phyloP scores from a whole-genome alignment of 2,113 vertebrate genomes.

The Hirundichthys speculiger region DNA sequence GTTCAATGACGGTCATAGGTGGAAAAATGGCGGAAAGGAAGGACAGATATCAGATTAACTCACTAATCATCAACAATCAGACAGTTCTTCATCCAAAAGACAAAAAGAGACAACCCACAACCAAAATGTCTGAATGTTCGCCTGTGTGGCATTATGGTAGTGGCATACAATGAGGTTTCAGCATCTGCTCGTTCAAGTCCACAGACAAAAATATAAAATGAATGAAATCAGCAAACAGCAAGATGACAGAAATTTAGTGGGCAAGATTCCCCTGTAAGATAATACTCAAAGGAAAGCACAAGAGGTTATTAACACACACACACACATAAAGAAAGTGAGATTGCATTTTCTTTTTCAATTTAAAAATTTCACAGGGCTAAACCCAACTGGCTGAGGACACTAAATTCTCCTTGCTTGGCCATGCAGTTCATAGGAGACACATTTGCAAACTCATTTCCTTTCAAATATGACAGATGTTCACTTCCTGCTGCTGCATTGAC shows the following conservation, averaged over 20 bases:
- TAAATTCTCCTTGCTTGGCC: conserved; percentile 18
- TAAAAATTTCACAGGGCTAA: conserved; percentile 14
- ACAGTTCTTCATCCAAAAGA: conserved; percentile 19
- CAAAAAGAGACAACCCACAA: neutral
- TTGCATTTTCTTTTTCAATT: conserved; percentile 25
- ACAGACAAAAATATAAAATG: neutral
- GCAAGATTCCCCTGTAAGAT: neutral
- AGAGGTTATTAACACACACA: conserved; percentile 19
- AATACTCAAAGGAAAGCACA: neutral
- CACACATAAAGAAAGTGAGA: conserved; percentile 10
- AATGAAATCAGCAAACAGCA: conserved; percentile 1
- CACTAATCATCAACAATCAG: conserved; percentile 8
- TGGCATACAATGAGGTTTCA: too few species aligned
- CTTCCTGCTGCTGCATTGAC: conserved; percentile 59
- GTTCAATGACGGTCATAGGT: conserved; percentile 61
- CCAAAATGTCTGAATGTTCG: conserved; percentile 2
- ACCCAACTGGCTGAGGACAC: conserved; percentile 28
- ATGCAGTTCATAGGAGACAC: conserved; percentile 47
- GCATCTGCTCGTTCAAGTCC: neutral
- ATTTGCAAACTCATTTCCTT: conserved; percentile 61
- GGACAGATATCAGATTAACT: conserved; percentile 43
- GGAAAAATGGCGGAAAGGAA: conserved; percentile 6
- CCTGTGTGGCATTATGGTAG: neutral
- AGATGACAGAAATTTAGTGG: neutral
- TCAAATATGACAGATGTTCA: conserved; percentile 66